Evolutionary conservation across 2,888 invertebrate species (phyloP), one percentile per base, ranked within the genome.

Genomic region (Serripes groenlandicus): DNA sequence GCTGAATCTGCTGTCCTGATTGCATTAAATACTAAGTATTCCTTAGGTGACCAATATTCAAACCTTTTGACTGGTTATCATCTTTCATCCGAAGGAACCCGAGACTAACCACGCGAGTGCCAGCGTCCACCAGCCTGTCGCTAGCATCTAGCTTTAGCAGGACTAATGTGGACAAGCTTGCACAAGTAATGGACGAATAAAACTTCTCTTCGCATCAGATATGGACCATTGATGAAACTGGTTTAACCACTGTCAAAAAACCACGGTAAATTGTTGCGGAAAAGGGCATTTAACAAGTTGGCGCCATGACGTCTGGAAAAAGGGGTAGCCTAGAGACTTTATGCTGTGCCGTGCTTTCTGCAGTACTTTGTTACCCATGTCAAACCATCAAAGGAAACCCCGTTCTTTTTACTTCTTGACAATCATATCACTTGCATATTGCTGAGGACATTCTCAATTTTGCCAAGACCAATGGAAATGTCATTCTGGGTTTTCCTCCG

Each of bases 211-310:
- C 74, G 11, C 5, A 37, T 49, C 35, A 37, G 11, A 62, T 79
- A 4, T 87, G 75, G 62, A 86, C 84, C 66, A 56, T 80, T 18
- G 86, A 86, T 72, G 86, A 86, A 58, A 86, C 88, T 23, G 81
- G 85, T 23, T 35, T 75, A 23, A 75, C 66, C 4, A 88, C 86
- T 21, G 83, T 88, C 0, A 72, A 72, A 26, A 85, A 81, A 64
- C 88, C 81, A 1, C 42, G 18, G 42, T 42, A 7, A 18, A 30
- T 70, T 32, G 60, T 58, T 15, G 73, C 62, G 3, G 26, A 3
- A 9, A 74, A 69, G 60, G 76, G 76, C 0, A 11, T 70, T 4
- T 60, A 76, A 56, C 69, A 76, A 70, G 70, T 75, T 32, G 75
- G 75, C 4, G 9, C 75, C 1, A 66, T 75, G 21, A 75, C 75